Percentiles rank a stretch among this genome's conserved stretches.
phyloP scores from a whole-genome alignment of 2,113 vertebrate genomes.

The Balaeniceps rex region DNA sequence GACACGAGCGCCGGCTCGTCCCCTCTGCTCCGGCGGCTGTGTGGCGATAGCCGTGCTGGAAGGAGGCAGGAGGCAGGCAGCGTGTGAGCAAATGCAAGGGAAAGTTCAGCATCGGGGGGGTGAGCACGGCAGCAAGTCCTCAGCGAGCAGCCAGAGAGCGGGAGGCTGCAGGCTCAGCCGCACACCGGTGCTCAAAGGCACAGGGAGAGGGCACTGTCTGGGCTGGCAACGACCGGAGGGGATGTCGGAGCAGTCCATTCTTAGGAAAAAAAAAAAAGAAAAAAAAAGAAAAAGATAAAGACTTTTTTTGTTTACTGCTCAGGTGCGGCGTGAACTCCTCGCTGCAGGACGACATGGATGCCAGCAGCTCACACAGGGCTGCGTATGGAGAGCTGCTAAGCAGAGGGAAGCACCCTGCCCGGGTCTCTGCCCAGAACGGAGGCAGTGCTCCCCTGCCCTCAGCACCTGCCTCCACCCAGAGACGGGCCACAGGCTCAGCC shows the following conservation, averaged over 20 bases:
- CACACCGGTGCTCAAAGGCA: neutral
- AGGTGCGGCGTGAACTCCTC: neutral
- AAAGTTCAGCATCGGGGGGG: neutral
- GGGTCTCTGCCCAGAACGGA: neutral
- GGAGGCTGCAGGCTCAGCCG: neutral
- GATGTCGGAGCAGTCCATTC: rapidly evolving
- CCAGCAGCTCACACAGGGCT: neutral
- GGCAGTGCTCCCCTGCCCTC: neutral
- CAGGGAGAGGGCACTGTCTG: neutral
- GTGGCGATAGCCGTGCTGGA: neutral
- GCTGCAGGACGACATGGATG: neutral
- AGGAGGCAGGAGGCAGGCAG: neutral
- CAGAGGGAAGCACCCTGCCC: neutral
- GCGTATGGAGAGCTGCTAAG: neutral
- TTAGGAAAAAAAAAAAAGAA: neutral
- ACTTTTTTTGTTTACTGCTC: neutral
- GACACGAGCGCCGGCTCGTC: rapidly evolving
- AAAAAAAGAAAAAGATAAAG: too few relatives aligned
- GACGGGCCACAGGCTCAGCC: neutral
- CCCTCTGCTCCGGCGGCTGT: rapidly evolving
- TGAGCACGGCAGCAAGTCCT: neutral
- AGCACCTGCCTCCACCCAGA: neutral
- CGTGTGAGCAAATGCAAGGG: neutral
- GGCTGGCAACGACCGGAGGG: neutral
- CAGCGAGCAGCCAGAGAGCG: neutral